Evolutionary conservation across 2,113 vertebrate species (phyloP).

Genomic region (Neotoma lepida): DNA sequence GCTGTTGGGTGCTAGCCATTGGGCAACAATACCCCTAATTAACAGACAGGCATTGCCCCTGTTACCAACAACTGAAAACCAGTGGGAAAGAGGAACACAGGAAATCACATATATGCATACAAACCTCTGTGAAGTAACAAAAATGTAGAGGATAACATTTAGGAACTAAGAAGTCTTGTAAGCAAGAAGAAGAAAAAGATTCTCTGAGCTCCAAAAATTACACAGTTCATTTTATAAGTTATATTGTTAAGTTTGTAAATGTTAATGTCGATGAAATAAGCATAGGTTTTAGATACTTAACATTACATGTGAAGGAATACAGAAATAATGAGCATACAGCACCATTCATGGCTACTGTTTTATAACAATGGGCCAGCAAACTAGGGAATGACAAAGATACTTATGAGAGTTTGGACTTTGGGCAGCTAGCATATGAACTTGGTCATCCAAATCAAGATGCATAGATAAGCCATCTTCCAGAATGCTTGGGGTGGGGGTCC

Average conservation of each 20-base stretch:
- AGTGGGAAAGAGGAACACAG: neutral
- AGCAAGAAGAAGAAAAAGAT: neutral
- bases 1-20: neutral
- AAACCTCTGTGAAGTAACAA: constrained; percentile 18
- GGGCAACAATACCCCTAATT: constrained; percentile 17
- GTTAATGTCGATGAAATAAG: neutral
- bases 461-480: neutral
- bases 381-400: neutral
- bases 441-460: neutral
- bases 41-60: neutral
- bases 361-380: neutral
- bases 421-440: neutral
- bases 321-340: neutral
- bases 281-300: neutral
- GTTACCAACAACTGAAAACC: neutral
- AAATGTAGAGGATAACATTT: constrained; percentile 41
- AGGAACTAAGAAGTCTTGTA: constrained; percentile 30
- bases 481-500: neutral
- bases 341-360: neutral
- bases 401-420: neutral
- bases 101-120: neutral
- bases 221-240: neutral
- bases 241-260: neutral
- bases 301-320: neutral
- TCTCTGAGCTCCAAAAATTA: neutral